Base-by-base conservation (phyloP, 1,140 invertebrate species). In the Agrilus planipennis region DNA sequence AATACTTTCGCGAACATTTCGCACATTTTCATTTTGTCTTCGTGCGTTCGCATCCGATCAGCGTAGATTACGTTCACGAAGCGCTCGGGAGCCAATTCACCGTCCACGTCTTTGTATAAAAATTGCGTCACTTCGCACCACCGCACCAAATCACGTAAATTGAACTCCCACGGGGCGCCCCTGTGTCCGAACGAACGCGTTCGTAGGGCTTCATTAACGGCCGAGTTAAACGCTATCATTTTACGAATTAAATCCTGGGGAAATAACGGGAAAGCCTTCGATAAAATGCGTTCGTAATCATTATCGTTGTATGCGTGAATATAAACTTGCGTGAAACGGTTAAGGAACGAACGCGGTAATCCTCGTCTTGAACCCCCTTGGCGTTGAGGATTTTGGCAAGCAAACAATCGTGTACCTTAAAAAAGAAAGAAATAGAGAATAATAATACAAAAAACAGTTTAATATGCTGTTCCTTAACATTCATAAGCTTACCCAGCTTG, bases 241-340 rank as follows among this genome's bases (percentile, higher is more conserved):
- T 71, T 72, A 1, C 62, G 46, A 10, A 92, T 60, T 7, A 83
- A 56, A 45, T 76, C 65, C 19, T 60, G 32, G 3, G 68, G 57
- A 18, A 80, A 39, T 19, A 57, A 30, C 1, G 67, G 60, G 55
- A 77, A 81, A 49, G 77, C 74, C 0, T 64, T 58, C 11, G 52
- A 52, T 3, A 74, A 57, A 42, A 81, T 80, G 30, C 71, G 69
- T 6, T 75, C 55, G 11, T 94, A 68, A 68, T 99, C 94, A 14
- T 75, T 67, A 22, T 77, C 69, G 0, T 70, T 76, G 34, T 98
- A 66, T 11, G 83, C 73, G 44, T 90, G 81, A 10, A 97, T 70
- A 54, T 85, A 95, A 1, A 98, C 90, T 73, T 95, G 90, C 15
- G 89, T 95, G 55, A 99, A 99, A 53, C 96, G 76, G 67, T 99